A percentile compares a stretch with the other conserved stretches of the same genome.
phyloP scores from a whole-genome alignment of 2,113 vertebrate genomes.

The Syngnathus typhle region DNA sequence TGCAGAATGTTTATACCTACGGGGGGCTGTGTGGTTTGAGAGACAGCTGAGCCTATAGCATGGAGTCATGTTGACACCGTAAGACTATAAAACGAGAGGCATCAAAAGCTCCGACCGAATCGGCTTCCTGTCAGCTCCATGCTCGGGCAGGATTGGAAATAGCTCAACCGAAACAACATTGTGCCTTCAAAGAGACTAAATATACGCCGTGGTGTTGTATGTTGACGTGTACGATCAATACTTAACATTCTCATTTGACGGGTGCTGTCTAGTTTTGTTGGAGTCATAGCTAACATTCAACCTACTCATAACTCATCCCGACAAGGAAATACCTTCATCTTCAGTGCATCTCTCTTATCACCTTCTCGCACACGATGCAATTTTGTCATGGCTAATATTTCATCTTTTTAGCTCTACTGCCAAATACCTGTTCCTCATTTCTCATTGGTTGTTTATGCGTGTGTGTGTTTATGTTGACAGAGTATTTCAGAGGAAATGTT shows the following conservation, averaged over 20 bases:
- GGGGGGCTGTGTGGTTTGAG: constrained; percentile 19
- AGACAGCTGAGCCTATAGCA: constrained; percentile 27
- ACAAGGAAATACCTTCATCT: constrained; percentile 19
- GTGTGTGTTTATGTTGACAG: constrained; percentile 63
- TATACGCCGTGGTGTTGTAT: constrained; percentile 17
- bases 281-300: constrained; percentile 16
- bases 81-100: constrained; percentile 41
- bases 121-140: constrained; percentile 43
- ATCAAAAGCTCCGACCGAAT: constrained; percentile 45
- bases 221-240: constrained; percentile 29
- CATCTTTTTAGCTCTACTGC: background rate
- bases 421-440: background rate
- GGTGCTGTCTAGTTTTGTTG: constrained; percentile 10
- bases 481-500: constrained; percentile 98
- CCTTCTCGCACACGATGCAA: constrained; percentile 8
- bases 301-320: constrained; percentile 26
- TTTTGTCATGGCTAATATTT: constrained; percentile 8
- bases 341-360: constrained; percentile 17
- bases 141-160: constrained; percentile 52
- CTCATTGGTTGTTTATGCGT: background rate
- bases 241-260: constrained; percentile 51
- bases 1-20: constrained; percentile 20
- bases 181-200: constrained; percentile 48
- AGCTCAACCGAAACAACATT: constrained; percentile 38
- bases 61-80: constrained; percentile 33